These are phyloP conservation scores for Goniozus legneri DNA, from an alignment of 1,140 invertebrate species.

Conservation along the genomic window DNA sequence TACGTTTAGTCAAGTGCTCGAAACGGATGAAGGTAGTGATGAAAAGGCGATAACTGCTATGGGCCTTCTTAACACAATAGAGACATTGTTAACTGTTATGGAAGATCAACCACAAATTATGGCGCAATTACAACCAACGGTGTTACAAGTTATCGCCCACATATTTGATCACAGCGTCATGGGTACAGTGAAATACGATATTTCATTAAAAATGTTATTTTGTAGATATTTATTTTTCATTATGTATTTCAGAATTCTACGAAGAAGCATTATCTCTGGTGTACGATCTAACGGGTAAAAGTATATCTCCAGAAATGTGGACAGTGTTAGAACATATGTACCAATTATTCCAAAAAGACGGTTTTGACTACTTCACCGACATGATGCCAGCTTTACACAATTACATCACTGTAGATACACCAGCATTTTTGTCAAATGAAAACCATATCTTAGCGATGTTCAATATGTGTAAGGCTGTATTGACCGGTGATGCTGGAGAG, in stretches of 20 bases:
- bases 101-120: conserved; percentile 88
- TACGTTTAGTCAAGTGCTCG: conserved; percentile 86
- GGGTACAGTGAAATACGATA: conserved; percentile 53
- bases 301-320: conserved; percentile 94
- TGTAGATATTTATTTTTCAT: conserved; percentile 10
- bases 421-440: conserved; percentile 87
- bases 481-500: conserved; percentile 82
- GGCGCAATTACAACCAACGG: conserved; percentile 85
- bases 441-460: conserved; percentile 88
- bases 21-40: conserved; percentile 83
- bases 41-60: conserved; percentile 97
- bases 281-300: conserved; percentile 85
- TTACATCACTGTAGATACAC: conserved; percentile 93
- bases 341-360: conserved; percentile 89
- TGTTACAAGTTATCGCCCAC: conserved; percentile 87
- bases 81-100: conserved; percentile 92
- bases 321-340: conserved; percentile 88
- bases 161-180: conserved; percentile 83
- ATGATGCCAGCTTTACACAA: conserved; percentile 99
- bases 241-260: conserved; percentile 85
- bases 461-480: conserved; percentile 91
- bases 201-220: conserved; percentile 1
- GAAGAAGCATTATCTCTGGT: conserved; percentile 93
- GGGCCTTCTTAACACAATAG: conserved; percentile 94
- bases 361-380: conserved; percentile 95